Conservation (phyloP, 2,888 invertebrate genomes). For the Drosophila meridiana region DNA sequence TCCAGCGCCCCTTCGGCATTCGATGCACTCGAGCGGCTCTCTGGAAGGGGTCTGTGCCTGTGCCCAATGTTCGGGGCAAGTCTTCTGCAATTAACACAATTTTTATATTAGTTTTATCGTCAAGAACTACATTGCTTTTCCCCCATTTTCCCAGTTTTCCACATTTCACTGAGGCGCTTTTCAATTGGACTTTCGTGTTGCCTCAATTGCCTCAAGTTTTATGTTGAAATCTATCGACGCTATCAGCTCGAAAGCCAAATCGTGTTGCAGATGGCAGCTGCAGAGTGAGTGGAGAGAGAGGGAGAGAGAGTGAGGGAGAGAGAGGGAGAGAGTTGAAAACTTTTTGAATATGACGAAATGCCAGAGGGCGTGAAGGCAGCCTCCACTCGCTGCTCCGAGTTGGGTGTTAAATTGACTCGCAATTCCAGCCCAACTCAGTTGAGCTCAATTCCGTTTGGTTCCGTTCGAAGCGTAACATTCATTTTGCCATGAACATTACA, state of each 20-base stretch:
- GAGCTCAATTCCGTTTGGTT: conserved; percentile 13
- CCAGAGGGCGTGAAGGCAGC: conserved; percentile 45
- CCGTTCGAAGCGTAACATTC: conserved; percentile 51
- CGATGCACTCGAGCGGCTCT: conserved; percentile 9
- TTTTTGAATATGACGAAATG: conserved; percentile 41
- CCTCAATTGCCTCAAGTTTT: conserved; percentile 65
- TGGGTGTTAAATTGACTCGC: conserved; percentile 43
- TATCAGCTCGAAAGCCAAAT: conserved; percentile 24
- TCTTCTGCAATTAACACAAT: conserved; percentile 71
- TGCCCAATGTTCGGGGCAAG: conserved; percentile 36
- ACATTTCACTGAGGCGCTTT: conserved; percentile 20
- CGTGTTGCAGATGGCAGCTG: conserved; percentile 3
- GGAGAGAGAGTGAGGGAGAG: background rate
- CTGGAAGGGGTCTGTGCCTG: conserved; percentile 11
- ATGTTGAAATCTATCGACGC: conserved; percentile 40
- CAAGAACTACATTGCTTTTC: conserved; percentile 54
- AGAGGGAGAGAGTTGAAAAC: background rate
- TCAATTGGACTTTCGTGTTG: conserved; percentile 63
- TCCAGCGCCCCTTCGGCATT: conserved; percentile 7
- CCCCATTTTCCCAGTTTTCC: conserved; percentile 21
- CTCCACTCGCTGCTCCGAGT: conserved; percentile 7
- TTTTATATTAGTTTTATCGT: conserved; percentile 67
- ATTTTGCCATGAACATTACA: conserved; percentile 62
- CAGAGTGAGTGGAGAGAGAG: background rate
- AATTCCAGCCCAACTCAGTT: background rate